Percentiles rank a stretch among this genome's conserved stretches.
Conservation (phyloP, 1,140 invertebrate species). For the Prorops nasuta region DNA sequence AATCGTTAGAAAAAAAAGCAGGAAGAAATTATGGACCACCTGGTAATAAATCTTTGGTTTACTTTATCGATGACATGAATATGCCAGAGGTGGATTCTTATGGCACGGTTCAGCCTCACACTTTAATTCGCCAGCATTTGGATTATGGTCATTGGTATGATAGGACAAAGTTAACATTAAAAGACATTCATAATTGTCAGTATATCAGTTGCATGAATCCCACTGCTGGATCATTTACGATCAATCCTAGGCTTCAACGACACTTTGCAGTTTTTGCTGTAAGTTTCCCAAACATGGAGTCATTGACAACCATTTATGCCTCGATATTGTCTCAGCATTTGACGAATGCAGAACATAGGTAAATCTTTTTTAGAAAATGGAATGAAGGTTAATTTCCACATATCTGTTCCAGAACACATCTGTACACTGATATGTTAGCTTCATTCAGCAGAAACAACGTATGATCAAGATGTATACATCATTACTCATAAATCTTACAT, state of each 20-base stretch:
- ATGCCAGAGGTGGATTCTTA: slow-evolving; percentile 96
- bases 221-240: slow-evolving; percentile 93
- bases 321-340: slow-evolving; percentile 87
- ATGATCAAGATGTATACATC: too few species aligned
- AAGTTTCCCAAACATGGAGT: slow-evolving; percentile 84
- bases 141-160: slow-evolving; percentile 97
- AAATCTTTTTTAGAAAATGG: slow-evolving; percentile 15
- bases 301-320: slow-evolving; percentile 85
- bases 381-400: neutral
- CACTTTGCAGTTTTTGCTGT: slow-evolving; percentile 95
- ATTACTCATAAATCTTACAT: too few species aligned
- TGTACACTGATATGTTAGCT: too few species aligned
- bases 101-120: slow-evolving; percentile 94
- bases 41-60: slow-evolving; percentile 90
- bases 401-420: too few species aligned
- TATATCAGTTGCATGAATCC: slow-evolving; percentile 98
- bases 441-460: too few species aligned
- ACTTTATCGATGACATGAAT: slow-evolving; percentile 97
- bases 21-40: slow-evolving; percentile 94
- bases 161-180: slow-evolving; percentile 82
- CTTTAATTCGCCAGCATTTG: slow-evolving; percentile 90
- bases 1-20: slow-evolving; percentile 95
- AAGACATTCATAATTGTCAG: slow-evolving; percentile 96
- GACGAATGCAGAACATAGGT: slow-evolving; percentile 75
- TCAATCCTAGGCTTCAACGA: slow-evolving; percentile 89